Conservation (phyloP, 2,797 vertebrate genomes). For the Heliangelus exortis region DNA sequence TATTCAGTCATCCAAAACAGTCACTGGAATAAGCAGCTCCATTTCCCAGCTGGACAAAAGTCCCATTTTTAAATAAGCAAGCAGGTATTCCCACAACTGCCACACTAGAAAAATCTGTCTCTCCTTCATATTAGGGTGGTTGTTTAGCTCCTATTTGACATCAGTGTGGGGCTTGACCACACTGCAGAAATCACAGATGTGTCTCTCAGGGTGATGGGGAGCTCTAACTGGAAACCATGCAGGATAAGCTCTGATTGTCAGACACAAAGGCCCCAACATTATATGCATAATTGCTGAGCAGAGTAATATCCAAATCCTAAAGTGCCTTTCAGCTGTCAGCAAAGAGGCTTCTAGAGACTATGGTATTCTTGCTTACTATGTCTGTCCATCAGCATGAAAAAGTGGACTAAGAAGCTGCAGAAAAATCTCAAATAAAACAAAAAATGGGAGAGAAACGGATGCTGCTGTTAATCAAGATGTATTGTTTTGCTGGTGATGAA, state of each 20-base stretch:
- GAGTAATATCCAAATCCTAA: neutral
- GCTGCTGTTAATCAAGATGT: neutral
- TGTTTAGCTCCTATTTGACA: neutral
- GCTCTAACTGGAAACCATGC: neutral
- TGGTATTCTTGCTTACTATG: neutral
- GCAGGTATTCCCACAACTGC: neutral
- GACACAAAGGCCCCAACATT: neutral
- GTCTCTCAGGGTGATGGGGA: neutral
- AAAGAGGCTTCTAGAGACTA: neutral
- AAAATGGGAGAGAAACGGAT: neutral
- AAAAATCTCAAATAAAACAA: neutral
- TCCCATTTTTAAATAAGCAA: neutral
- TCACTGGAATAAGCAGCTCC: neutral
- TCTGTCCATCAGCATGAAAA: neutral
- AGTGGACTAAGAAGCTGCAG: neutral
- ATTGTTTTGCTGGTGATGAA: neutral
- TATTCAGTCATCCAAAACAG: neutral
- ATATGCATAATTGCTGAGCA: neutral
- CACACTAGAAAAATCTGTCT: neutral
- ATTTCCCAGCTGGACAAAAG: neutral
- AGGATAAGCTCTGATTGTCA: neutral
- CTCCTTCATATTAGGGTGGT: neutral
- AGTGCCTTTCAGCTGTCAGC: neutral
- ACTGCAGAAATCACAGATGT: neutral
- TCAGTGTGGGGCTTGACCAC: neutral